phyloP scores from a whole-genome alignment of 1,140 invertebrate species.

The fruit fly (Drosophila melanogaster) region DNA sequence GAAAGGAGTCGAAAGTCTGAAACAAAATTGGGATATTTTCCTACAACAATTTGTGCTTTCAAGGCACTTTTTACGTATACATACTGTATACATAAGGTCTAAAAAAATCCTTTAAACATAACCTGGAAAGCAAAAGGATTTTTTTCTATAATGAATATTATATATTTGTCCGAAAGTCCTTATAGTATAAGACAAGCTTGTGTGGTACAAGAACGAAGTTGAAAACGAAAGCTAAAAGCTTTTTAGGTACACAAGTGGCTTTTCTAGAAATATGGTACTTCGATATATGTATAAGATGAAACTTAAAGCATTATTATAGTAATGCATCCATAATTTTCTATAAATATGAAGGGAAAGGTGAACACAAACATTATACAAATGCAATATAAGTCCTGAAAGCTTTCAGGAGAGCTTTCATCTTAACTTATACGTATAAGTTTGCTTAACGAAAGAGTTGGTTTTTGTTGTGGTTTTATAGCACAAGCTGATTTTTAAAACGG shows the following conservation, averaged over 20 bases:
- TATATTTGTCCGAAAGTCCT: not conserved
- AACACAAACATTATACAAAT: not conserved
- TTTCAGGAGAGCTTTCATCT: not conserved
- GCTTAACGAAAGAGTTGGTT: not conserved
- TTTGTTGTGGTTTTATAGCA: not conserved
- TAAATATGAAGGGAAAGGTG: not conserved
- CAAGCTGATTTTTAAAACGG: not conserved
- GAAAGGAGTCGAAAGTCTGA: too few species aligned
- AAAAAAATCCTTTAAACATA: too few species aligned
- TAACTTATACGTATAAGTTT: not conserved
- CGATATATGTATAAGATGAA: not conserved
- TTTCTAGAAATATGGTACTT: not conserved
- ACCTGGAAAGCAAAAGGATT: not conserved
- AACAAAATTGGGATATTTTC: not conserved
- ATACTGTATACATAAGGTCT: too few species aligned
- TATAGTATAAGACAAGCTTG: not conserved
- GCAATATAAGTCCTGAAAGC: constrained; percentile 3
- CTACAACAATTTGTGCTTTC: too few species aligned
- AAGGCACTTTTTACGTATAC: too few species aligned
- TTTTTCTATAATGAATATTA: not conserved
- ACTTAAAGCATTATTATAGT: not conserved
- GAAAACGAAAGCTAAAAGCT: not conserved
- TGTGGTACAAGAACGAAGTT: not conserved
- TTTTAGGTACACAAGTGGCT: not conserved
- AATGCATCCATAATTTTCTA: not conserved